Base-by-base conservation (phyloP, 2,113 vertebrate genomes). In the Lamprologus lemairii region DNA sequence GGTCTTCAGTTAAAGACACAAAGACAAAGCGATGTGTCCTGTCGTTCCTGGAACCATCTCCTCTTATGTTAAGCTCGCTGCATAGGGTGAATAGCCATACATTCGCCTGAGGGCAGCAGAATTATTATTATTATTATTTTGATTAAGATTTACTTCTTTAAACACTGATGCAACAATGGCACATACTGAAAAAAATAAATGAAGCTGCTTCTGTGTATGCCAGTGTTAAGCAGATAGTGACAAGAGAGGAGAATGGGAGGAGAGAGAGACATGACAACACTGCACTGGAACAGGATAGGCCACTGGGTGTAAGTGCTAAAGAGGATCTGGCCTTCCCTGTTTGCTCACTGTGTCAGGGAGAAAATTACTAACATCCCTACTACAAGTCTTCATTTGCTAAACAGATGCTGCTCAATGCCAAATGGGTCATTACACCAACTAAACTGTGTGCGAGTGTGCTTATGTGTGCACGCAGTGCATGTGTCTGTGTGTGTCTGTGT, bases 361-460 rank as follows among this genome's bases (percentile, higher is more conserved):
- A 88, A 92, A 94, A 93, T 91, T 84, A 93, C 86, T 85, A 88
- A 87, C 91, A 90, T 87, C 87, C n/a, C 55, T 7, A 73, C 83
- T 81, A 92, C 86, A 85, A 90, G 89, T 92, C 86, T 91, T 92
- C 92, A 94, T 93, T 94, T 93, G 86, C 92, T 91, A 88, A 93
- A 92, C 94, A 94, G 92, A 94, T 94, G 93, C 89, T 91, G 89
- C 90, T 94, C 94, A 94, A 94, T 95, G 95, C 94, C 94, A 96
- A 95, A 94, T 94, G 94, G 94, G 93, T 95, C 93, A 95, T 96
- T 93, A 95, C 86, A 91, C 90, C 86, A 87, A 91, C 89, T 93
- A 90, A 93, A 94, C 89, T 91, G 90, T 88, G 86, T 89, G 82
- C 19, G 21, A 11, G 81, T 63, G 79, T 53, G 57, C 11, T 28